Percentiles rank a stretch among this genome's conserved stretches.
These are phyloP conservation scores for Arctopsyche grandis DNA, from an alignment of 1,140 invertebrate genomes.

Conservation along the genomic window DNA sequence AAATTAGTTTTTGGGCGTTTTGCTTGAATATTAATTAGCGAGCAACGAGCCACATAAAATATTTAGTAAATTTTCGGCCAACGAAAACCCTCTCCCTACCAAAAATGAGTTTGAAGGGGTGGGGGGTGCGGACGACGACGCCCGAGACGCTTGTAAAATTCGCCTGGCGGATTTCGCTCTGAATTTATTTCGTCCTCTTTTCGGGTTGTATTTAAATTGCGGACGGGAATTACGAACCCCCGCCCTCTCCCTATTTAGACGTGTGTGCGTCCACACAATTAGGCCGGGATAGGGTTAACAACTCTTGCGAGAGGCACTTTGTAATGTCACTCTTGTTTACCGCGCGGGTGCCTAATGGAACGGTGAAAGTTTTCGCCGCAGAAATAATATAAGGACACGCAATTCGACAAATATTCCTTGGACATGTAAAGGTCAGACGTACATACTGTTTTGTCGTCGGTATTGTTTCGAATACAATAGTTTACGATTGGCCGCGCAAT, in stretches of 20 bases:
- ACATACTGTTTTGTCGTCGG: no score
- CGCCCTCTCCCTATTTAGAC: background rate
- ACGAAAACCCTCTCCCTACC: background rate
- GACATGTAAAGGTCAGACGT: no score
- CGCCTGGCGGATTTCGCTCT: background rate
- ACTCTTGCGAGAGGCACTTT: slow-evolving; percentile 32
- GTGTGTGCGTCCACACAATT: slow-evolving; percentile 35
- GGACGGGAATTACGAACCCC: slow-evolving; percentile 9
- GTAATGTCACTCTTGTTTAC: slow-evolving; percentile 32
- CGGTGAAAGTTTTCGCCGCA: background rate
- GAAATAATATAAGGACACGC: background rate
- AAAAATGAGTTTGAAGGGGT: background rate
- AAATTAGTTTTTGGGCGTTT: background rate
- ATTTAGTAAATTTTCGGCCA: slow-evolving; percentile 23
- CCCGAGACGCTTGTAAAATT: slow-evolving; percentile 12
- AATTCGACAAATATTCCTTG: background rate
- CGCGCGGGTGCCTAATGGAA: background rate
- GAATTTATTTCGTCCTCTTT: slow-evolving; percentile 35
- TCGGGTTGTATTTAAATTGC: slow-evolving; percentile 35
- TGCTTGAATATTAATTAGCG: slow-evolving; percentile 25
- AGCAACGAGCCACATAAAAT: background rate
- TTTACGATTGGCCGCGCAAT: no score
- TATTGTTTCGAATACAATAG: no score
- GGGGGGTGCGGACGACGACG: background rate
- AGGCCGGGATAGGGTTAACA: slow-evolving; percentile 36